Conservation (phyloP, 2,797 vertebrate species). For the Hozukius guyotensis region DNA sequence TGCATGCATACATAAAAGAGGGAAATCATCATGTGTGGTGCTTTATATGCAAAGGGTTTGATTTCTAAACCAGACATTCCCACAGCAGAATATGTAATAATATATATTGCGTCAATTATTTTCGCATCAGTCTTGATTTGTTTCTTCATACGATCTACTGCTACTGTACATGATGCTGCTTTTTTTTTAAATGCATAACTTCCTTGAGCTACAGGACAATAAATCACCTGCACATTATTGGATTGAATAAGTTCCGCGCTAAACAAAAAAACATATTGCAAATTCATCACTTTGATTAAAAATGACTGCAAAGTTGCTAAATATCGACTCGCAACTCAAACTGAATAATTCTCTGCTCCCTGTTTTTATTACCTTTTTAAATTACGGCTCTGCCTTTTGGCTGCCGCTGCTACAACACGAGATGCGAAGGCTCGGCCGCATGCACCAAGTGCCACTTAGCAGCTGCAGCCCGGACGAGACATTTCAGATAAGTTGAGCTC, state of each 20-base stretch:
- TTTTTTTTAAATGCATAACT: not conserved
- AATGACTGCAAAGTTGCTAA: constrained; percentile 26
- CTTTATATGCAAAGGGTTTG: not conserved
- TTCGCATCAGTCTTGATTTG: not conserved
- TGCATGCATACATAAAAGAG: constrained; percentile 23
- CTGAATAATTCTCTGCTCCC: constrained; percentile 7
- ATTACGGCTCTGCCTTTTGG: constrained; percentile 28
- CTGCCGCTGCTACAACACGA: not conserved
- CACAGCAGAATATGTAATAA: not conserved
- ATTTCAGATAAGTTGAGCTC: constrained; percentile 48
- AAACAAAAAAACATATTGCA: constrained; percentile 17
- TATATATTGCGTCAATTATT: not conserved
- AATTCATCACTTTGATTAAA: constrained; percentile 37
- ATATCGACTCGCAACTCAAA: constrained; percentile 22
- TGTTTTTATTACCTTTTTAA: constrained; percentile 34
- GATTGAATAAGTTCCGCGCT: not conserved
- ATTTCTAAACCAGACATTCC: not conserved
- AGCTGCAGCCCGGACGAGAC: constrained; percentile 27
- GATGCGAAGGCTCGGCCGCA: constrained; percentile 8
- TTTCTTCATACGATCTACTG: not conserved
- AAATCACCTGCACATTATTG: constrained; percentile 10
- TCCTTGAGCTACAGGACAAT: not conserved
- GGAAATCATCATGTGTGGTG: not conserved
- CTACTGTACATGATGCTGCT: not conserved
- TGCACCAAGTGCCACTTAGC: not conserved